These are phyloP conservation scores for Xanthia icteritia DNA, from an alignment of 2,888 invertebrate genomes.

Conservation along the genomic window DNA sequence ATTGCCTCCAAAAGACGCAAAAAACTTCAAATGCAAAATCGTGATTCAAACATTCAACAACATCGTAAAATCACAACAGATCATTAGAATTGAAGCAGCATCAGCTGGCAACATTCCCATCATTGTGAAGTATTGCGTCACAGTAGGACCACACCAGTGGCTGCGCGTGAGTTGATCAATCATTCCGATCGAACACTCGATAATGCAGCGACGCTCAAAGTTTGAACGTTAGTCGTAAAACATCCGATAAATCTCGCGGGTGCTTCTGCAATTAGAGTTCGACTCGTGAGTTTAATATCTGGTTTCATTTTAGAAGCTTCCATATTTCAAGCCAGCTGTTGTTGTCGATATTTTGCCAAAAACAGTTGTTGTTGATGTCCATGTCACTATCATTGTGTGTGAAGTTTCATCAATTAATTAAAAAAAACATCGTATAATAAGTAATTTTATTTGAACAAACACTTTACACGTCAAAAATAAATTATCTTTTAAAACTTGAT, in stretches of 20 bases:
- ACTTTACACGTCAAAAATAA: too few species aligned
- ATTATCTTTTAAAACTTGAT: too few species aligned
- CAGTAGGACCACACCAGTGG: slow-evolving; percentile 71
- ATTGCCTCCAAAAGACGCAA: neutral
- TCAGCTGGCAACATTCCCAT: slow-evolving; percentile 56
- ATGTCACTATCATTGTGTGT: neutral
- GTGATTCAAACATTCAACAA: slow-evolving; percentile 30
- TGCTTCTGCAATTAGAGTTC: slow-evolving; percentile 28
- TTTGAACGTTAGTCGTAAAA: slow-evolving; percentile 49
- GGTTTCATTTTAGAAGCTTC: slow-evolving; percentile 11
- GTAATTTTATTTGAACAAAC: too few species aligned
- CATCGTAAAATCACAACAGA: slow-evolving; percentile 47
- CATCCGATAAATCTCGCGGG: slow-evolving; percentile 20
- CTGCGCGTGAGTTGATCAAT: slow-evolving; percentile 74
- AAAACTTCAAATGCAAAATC: slow-evolving; percentile 23
- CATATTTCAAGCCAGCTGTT: neutral
- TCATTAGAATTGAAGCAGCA: slow-evolving; percentile 56
- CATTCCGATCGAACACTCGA: slow-evolving; percentile 70
- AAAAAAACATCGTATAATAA: neutral
- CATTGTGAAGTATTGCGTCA: slow-evolving; percentile 67
- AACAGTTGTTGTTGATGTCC: too few species aligned
- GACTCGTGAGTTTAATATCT: slow-evolving; percentile 19
- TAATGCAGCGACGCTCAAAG: slow-evolving; percentile 62
- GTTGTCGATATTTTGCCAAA: neutral
- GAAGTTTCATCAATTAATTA: neutral